Percentiles rank a stretch among this genome's conserved stretches.
Conservation (phyloP, 1,140 invertebrate genomes). For the Sarcophaga peregrina region DNA sequence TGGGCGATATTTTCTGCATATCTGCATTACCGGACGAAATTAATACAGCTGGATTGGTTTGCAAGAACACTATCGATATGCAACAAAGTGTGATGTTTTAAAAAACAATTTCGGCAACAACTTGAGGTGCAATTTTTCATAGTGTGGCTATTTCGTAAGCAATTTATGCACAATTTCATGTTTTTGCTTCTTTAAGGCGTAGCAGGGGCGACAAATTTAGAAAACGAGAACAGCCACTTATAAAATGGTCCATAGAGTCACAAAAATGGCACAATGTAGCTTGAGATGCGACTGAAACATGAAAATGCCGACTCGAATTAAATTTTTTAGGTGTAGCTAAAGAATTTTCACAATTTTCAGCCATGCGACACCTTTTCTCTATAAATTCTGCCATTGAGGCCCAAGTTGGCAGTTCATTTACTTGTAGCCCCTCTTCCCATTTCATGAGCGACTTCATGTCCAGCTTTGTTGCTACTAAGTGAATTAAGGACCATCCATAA, state of each 20-base stretch:
- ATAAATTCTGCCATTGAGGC: neutral
- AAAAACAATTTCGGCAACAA: conserved; percentile 17
- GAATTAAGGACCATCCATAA: conserved; percentile 15
- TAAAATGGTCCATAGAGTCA: conserved; percentile 38
- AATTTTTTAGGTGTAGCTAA: neutral
- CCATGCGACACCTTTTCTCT: conserved; percentile 22
- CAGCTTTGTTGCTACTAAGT: conserved; percentile 11
- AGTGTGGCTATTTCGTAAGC: conserved; percentile 22
- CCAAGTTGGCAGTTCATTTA: conserved; percentile 31
- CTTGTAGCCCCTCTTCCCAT: conserved; percentile 17
- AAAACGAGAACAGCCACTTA: conserved; percentile 35
- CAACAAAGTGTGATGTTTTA: conserved; percentile 35
- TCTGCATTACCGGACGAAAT: too few relatives aligned
- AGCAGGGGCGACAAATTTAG: neutral
- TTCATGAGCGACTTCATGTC: conserved; percentile 12
- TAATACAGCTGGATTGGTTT: neutral
- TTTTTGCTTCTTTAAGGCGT: conserved; percentile 29
- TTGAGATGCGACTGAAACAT: neutral
- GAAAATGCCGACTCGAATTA: neutral
- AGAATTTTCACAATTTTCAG: conserved; percentile 23
- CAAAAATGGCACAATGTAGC: conserved; percentile 13
- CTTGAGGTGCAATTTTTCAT: conserved; percentile 25
- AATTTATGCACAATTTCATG: conserved; percentile 31
- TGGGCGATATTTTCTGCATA: too few relatives aligned
- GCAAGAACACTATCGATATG: conserved; percentile 20